Evolutionary conservation across 2,113 vertebrate species (phyloP), one percentile per base, ranked within the genome.

Genomic region (Sardina pilchardus): DNA sequence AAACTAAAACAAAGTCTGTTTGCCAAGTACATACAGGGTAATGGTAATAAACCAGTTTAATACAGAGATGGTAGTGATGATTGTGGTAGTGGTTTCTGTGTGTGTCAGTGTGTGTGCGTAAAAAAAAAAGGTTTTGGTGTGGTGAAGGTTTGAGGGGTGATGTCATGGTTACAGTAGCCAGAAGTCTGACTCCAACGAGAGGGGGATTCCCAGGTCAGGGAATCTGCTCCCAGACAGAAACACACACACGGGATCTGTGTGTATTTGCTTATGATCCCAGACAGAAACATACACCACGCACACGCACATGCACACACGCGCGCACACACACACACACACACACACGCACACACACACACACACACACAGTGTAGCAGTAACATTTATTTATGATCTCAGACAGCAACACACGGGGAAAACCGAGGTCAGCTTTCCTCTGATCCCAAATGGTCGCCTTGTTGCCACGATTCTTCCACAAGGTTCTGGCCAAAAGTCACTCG

Each of bases 141-240:
- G 71, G 34, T 78, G 71, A 34, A 78, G 71, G 71, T 16, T 34
- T 78, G 34, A 78, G 10, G 30, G 30, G 34, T 78, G 71, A 78
- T 78, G 71, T 78, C 71, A 78, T 78, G 26, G 30, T 78, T 78
- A 78, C 71, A 78, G 71, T 39, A 36, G 71, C 71, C 71, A 78
- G 71, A 36, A 78, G 71, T 36, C 71, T 78, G 26, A 78, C 30
- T 78, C 30, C 71, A 26, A 10, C 26, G 26, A 67, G n/a, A 78
- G 34, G 71, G 71, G 71, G 71, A 78, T 78, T 78, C 71, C 71
- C 71, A 78, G 71, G 71, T 78, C 71, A 78, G 71, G 71, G 34
- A 34, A 78, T 36, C 26, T 12, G 6, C 19, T 78, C 71, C 14
- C 30, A 78, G 71, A 36, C 30, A 78, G 30, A 71, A 1, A 34